Conservation (phyloP, 2,113 vertebrate genomes). For the Megalops atlanticus region DNA sequence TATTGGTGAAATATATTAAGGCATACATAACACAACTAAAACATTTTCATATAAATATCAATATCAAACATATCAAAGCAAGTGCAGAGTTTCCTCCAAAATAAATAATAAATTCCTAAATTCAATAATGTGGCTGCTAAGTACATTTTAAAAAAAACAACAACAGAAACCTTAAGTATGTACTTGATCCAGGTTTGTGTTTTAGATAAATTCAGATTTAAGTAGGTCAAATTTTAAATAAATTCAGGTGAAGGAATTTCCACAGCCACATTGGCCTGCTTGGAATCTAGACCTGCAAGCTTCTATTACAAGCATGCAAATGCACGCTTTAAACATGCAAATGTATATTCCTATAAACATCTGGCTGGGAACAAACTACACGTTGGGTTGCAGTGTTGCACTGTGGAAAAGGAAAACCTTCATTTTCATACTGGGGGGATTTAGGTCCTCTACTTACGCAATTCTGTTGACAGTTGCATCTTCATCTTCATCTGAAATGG, state of each 20-base stretch:
- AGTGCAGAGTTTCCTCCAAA: no score
- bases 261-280: not conserved
- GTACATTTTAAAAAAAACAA: no score
- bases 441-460: slow-evolving; percentile 77
- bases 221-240: no score
- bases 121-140: no score
- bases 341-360: not conserved
- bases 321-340: not conserved
- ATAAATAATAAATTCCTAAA: no score
- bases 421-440: not conserved
- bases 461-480: slow-evolving; percentile 97
- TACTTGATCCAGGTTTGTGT: not conserved
- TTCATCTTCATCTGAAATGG: slow-evolving; percentile 81
- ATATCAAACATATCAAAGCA: no score
- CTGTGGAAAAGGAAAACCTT: not conserved
- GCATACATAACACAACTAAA: no score
- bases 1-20: no score
- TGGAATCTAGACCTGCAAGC: not conserved
- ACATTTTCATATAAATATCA: no score
- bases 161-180: no score
- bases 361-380: slow-evolving; percentile 12
- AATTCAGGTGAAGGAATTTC: not conserved
- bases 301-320: not conserved
- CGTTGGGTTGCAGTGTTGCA: not conserved
- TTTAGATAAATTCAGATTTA: no score